A percentile compares a stretch with the other conserved stretches of the same genome.
Conservation (phyloP, 2,113 vertebrate species). For the Phyllostomus hastatus region DNA sequence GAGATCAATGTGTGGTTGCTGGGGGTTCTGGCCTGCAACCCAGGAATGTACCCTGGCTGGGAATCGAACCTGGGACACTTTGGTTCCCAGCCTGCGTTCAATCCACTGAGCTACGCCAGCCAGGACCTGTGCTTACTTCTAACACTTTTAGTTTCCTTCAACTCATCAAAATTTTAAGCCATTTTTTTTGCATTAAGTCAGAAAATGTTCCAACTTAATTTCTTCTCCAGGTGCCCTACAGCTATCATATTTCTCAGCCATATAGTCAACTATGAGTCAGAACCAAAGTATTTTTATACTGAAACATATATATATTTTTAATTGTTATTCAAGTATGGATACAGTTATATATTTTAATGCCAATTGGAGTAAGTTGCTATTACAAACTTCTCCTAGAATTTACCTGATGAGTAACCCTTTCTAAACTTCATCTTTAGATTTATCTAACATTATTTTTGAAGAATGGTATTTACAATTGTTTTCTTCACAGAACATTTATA, state of each 20-base stretch:
- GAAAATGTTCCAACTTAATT: not conserved
- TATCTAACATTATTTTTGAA: not conserved
- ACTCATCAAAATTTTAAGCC: not conserved
- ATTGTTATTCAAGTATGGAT: too few species aligned
- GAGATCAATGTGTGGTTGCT: too few species aligned
- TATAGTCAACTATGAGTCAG: not conserved
- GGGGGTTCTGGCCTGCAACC: too few species aligned
- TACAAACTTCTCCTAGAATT: not conserved
- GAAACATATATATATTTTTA: not conserved
- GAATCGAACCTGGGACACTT: too few species aligned
- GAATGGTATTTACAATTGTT: not conserved
- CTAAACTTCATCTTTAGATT: not conserved
- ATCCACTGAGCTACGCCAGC: too few species aligned
- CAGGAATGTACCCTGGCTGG: too few species aligned
- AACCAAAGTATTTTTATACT: not conserved
- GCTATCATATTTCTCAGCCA: not conserved
- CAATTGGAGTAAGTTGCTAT: not conserved
- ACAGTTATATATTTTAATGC: not conserved
- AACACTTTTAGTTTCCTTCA: not conserved
- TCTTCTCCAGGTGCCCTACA: not conserved
- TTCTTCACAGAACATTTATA: not conserved
- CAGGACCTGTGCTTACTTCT: not conserved
- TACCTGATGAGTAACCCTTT: not conserved
- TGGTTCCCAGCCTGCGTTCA: too few species aligned
- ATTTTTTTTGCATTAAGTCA: not conserved